A percentile compares a stretch with the other conserved stretches of the same genome.
phyloP scores from a whole-genome alignment of 2,888 invertebrate genomes.

The Sarcophaga rosellei region DNA sequence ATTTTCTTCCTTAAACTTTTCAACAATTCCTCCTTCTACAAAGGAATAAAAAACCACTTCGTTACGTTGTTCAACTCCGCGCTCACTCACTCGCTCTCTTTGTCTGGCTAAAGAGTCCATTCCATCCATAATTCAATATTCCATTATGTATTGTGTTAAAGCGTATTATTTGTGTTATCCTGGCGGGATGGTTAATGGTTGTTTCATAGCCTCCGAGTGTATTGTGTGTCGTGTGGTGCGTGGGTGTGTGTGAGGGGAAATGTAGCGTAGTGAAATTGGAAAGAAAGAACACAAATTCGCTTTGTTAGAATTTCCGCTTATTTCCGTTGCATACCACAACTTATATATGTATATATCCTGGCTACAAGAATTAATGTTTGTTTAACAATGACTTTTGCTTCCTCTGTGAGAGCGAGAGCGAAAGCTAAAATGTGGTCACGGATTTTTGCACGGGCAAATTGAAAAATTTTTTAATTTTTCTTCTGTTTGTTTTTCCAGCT shows the following conservation, averaged over 20 bases:
- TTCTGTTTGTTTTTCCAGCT: too few species aligned
- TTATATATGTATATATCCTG: too few species aligned
- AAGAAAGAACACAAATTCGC: conserved; percentile 16
- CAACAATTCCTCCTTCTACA: too few species aligned
- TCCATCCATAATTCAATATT: too few species aligned
- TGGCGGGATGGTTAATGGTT: too few species aligned
- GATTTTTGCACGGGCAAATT: not conserved
- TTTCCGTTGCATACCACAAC: conserved; percentile 28
- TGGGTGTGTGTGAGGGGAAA: too few species aligned
- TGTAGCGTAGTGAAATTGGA: not conserved
- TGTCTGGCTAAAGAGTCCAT: not conserved
- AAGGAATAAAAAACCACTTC: too few species aligned
- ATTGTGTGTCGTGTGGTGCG: not conserved
- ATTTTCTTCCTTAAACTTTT: too few species aligned
- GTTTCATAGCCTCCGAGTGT: too few species aligned
- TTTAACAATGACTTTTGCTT: not conserved
- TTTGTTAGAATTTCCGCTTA: conserved; percentile 50
- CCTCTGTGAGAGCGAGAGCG: not conserved
- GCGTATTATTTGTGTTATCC: conserved; percentile 7
- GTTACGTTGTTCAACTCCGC: too few species aligned
- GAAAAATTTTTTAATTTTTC: not conserved
- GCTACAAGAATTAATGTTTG: not conserved
- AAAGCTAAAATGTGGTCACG: conserved; percentile 11
- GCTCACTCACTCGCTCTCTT: not conserved
- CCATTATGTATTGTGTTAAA: too few species aligned